Evolutionary conservation across 2,797 vertebrate genomes (phyloP), one percentile per base, ranked within the genome.

Genomic region (Sebastes vulpes): DNA sequence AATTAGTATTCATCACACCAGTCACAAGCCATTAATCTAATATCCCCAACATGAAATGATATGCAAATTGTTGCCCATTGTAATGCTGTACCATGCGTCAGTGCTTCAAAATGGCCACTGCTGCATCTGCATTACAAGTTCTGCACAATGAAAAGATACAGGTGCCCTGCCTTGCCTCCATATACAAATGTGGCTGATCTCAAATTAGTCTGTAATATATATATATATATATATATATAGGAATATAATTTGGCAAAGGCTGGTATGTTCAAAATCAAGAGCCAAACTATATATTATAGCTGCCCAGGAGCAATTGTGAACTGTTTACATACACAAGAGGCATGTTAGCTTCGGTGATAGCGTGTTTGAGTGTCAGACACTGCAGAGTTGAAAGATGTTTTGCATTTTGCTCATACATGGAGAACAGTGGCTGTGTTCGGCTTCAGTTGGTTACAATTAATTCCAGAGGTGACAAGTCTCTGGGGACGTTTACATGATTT

Each of bases 11-110:
- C 93, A 95, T 94, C 94, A 91, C 93, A 92, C 85, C 89, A 93
- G 93, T 95, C 93, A 93, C 91, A 95, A 95, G 92, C 91, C 93
- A 95, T 95, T 94, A 94, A 95, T 95, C 92, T 95, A 95, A 95
- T 95, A 93, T 93, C 88, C 83, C 85, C 79, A 91, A 95, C 93
- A 94, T 92, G 90, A 94, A 95, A 94, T 94, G 91, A 95, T 94
- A 94, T 95, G 93, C 93, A 94, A 95, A 96, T 94, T 93, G 90
- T 82, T 71, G 75, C 80, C 88, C 81, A 94, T 94, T 94, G 91
- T 93, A 84, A 94, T 93, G 90, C 90, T 72, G 82, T 79, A 82
- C 90, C 91, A 94, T 77, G 90, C 77, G 23, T 71, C 88, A 91
- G 72, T 89, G 88, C 90, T 91, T 86, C 83, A 93, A 94, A 95